Conservation (phyloP, 1,140 invertebrate genomes). For the Caerostris darwini region DNA sequence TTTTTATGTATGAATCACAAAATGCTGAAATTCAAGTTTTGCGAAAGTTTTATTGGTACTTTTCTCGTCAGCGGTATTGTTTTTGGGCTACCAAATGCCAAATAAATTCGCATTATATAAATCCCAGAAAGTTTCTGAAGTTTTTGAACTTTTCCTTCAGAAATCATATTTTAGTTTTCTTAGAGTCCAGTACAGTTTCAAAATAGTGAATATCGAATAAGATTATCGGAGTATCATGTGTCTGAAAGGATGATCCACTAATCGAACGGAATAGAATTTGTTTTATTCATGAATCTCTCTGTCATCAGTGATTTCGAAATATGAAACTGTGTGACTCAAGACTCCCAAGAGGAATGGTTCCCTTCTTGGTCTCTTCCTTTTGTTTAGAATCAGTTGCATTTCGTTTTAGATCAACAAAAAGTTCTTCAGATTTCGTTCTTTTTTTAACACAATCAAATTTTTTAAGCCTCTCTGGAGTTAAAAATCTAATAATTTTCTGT, state of each 20-base stretch:
- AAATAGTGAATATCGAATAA: background rate
- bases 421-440: background rate
- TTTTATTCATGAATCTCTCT: constrained; percentile 24
- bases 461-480: too few species aligned
- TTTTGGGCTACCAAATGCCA: background rate
- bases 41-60: background rate
- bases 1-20: background rate
- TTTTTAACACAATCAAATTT: too few species aligned
- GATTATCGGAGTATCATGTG: background rate
- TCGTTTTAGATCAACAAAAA: background rate
- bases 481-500: too few species aligned
- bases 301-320: background rate
- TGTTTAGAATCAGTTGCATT: background rate
- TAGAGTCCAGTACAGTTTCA: background rate
- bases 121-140: background rate
- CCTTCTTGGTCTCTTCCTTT: background rate
- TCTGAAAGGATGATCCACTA: constrained; percentile 33
- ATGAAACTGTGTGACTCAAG: background rate
- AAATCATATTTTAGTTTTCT: background rate
- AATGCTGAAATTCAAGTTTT: background rate
- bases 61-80: background rate
- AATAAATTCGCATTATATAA: background rate
- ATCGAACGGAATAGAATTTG: constrained; percentile 4
- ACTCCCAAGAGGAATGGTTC: background rate
- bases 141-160: background rate